Evolutionary conservation across 2,797 vertebrate genomes (phyloP).

Genomic region (Anguilla obscura): DNA sequence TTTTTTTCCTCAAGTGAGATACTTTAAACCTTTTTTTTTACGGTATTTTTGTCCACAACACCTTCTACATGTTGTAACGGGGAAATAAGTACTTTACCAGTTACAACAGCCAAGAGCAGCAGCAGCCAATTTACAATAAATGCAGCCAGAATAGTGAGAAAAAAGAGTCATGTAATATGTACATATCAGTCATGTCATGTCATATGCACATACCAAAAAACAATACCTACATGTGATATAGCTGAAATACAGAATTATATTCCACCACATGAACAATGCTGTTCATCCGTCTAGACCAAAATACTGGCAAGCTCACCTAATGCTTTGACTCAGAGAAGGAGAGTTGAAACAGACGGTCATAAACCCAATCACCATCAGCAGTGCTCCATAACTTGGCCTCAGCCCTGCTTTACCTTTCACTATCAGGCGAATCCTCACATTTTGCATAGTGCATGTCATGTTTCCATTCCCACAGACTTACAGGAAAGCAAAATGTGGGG

Average conservation of each 20-base stretch:
- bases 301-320: not conserved
- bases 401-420: not conserved
- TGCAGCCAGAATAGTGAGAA: not conserved
- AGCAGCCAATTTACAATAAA: not conserved
- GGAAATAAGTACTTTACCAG: not conserved
- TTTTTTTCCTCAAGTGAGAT: not conserved
- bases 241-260: not conserved
- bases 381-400: not conserved
- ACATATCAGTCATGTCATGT: not conserved
- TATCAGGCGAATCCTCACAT: not conserved
- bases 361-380: not conserved
- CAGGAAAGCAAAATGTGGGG: not conserved
- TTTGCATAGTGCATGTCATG: not conserved
- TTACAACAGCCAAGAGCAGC: not conserved
- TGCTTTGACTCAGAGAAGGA: not conserved
- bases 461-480: not conserved
- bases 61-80: not conserved
- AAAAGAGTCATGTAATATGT: not conserved
- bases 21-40: not conserved
- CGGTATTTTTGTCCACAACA: not conserved
- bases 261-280: not conserved
- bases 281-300: not conserved
- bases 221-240: not conserved
- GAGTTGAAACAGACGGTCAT: not conserved
- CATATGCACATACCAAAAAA: not conserved